Conservation (phyloP, 2,797 vertebrate genomes). For the Channa striata region DNA sequence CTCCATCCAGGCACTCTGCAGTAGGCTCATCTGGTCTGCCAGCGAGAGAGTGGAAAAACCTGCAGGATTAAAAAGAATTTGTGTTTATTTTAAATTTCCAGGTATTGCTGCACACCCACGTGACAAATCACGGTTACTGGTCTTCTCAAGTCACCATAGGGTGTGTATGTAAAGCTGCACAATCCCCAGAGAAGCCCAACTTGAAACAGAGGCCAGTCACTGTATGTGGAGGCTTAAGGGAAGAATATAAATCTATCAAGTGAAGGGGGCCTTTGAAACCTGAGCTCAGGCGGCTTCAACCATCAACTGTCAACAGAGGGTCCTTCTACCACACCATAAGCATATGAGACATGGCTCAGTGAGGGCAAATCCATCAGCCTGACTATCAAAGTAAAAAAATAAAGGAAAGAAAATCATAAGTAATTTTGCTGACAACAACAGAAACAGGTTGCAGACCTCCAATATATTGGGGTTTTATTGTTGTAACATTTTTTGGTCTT, state of each 20-base stretch:
- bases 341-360: conserved; percentile 32
- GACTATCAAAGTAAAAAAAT: background rate
- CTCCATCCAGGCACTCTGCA: conserved; percentile 98
- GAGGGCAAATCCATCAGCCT: conserved; percentile 47
- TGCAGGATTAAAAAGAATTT: conserved; percentile 53
- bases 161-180: conserved; percentile 52
- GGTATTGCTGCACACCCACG: conserved; percentile 11
- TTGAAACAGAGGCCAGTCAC: conserved; percentile 68
- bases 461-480: too few relatives aligned
- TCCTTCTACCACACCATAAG: conserved; percentile 31
- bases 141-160: conserved; percentile 38
- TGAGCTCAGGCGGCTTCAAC: conserved; percentile 61
- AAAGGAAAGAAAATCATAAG: background rate
- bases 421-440: too few relatives aligned
- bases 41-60: conserved; percentile 93
- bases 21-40: conserved; percentile 96
- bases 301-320: conserved; percentile 41
- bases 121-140: conserved; percentile 39
- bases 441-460: too few relatives aligned
- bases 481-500: too few relatives aligned
- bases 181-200: conserved; percentile 66
- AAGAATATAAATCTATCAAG: conserved; percentile 76
- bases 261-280: conserved; percentile 78
- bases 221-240: conserved; percentile 67
- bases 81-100: conserved; percentile 12